phyloP scores from a whole-genome alignment of 2,888 invertebrate species.

The Chydorus sphaericus region DNA sequence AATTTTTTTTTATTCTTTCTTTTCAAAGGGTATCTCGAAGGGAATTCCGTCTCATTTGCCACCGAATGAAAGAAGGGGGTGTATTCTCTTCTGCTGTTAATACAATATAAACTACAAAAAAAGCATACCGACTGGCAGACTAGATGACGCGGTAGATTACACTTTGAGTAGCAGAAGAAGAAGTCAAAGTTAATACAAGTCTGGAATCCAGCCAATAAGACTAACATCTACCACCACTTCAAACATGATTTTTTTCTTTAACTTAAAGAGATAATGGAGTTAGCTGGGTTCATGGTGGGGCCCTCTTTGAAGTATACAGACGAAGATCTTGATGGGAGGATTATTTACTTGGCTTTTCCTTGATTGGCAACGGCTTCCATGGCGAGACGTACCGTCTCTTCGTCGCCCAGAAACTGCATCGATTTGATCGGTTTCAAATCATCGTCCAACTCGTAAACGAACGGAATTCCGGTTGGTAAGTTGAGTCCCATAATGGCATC shows the following conservation, averaged over 20 bases:
- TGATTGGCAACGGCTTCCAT: constrained; percentile 64
- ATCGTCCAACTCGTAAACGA: constrained; percentile 58
- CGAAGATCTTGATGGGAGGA: not conserved
- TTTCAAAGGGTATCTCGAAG: not conserved
- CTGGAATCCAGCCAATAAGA: no score
- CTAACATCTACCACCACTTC: no score
- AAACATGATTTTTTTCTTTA: no score
- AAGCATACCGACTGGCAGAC: constrained; percentile 2
- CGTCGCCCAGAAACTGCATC: constrained; percentile 58
- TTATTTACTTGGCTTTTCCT: constrained; percentile 49
- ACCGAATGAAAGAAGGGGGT: not conserved
- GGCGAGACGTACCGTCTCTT: constrained; percentile 57
- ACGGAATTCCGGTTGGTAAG: constrained; percentile 65
- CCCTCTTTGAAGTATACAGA: no score
- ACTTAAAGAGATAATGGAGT: no score
- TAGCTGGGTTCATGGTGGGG: no score
- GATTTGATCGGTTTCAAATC: constrained; percentile 50
- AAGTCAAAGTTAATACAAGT: no score
- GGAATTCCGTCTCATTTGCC: not conserved
- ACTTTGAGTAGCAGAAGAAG: no score
- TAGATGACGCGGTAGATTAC: no score
- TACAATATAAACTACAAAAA: constrained; percentile 1
- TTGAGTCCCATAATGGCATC: constrained; percentile 58
- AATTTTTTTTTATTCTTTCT: not conserved
- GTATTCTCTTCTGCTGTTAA: not conserved